A percentile compares a stretch with the other conserved stretches of the same genome.
phyloP scores from a whole-genome alignment of 2,797 vertebrate genomes.

The Leucoraja ocellata region DNA sequence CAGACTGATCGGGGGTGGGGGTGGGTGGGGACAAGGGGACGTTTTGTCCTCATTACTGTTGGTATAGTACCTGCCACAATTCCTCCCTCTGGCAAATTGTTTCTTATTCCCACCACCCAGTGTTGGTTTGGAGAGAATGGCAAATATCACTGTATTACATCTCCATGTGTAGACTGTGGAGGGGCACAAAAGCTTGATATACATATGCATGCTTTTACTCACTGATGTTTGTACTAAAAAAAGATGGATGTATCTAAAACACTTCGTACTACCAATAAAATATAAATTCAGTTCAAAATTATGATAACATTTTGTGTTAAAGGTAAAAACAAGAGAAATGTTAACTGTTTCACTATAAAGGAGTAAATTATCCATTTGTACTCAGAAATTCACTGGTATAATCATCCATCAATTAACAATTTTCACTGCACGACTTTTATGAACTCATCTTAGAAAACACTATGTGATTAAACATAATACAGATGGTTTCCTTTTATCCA shows the following conservation, averaged over 20 bases:
- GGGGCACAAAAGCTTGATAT: background rate
- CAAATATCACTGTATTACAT: background rate
- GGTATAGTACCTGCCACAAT: no score
- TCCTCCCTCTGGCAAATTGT: no score
- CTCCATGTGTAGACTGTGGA: background rate
- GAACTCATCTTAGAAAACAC: background rate
- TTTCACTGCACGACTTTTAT: constrained; percentile 20
- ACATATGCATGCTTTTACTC: background rate
- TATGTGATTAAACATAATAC: constrained; percentile 22
- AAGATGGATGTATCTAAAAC: background rate
- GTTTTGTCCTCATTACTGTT: no score
- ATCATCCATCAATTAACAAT: background rate
- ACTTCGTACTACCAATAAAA: background rate
- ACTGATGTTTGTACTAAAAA: background rate
- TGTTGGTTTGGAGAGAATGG: no score
- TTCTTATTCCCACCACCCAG: no score
- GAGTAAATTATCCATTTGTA: background rate
- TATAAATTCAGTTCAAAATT: background rate
- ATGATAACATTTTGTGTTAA: background rate
- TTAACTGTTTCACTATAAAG: background rate
- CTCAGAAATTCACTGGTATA: background rate
- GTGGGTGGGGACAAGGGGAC: no score
- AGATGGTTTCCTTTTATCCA: constrained; percentile 11
- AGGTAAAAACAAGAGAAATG: background rate
- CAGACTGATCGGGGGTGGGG: no score